phyloP scores from a whole-genome alignment of 2,113 vertebrate species.

The Pseudonaja textilis region DNA sequence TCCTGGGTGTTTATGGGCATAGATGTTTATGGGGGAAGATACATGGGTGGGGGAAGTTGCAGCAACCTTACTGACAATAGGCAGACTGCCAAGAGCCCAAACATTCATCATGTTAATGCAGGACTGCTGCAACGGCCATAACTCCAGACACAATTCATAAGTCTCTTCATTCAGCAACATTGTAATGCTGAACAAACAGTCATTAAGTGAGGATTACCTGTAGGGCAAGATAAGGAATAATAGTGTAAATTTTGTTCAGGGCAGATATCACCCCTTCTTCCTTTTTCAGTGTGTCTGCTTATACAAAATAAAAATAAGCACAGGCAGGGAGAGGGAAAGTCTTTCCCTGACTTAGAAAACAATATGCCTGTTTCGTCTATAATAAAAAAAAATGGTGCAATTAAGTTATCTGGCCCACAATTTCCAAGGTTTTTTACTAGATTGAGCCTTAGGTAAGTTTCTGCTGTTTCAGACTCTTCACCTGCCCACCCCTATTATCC shows the following conservation, averaged over 20 bases:
- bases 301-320: not conserved
- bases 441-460: not conserved
- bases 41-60: not conserved
- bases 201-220: not conserved
- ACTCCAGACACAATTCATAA: not conserved
- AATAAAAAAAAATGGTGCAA: not conserved
- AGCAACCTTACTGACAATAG: not conserved
- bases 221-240: not conserved
- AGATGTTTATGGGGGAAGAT: not conserved
- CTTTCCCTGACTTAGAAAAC: not conserved
- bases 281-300: not conserved
- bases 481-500: not conserved
- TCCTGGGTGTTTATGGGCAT: not conserved
- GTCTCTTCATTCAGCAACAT: not conserved
- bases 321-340: not conserved
- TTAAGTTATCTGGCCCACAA: not conserved
- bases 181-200: not conserved
- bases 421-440: not conserved
- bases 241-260: not conserved
- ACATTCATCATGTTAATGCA: not conserved
- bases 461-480: not conserved
- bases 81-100: not conserved
- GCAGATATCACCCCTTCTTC: not conserved
- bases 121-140: not conserved
- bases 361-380: not conserved